Percentiles rank a stretch among this genome's conserved stretches.
These are phyloP conservation scores for Elgaria multicarinata DNA, from an alignment of 2,113 vertebrate genomes.

Conservation along the genomic window DNA sequence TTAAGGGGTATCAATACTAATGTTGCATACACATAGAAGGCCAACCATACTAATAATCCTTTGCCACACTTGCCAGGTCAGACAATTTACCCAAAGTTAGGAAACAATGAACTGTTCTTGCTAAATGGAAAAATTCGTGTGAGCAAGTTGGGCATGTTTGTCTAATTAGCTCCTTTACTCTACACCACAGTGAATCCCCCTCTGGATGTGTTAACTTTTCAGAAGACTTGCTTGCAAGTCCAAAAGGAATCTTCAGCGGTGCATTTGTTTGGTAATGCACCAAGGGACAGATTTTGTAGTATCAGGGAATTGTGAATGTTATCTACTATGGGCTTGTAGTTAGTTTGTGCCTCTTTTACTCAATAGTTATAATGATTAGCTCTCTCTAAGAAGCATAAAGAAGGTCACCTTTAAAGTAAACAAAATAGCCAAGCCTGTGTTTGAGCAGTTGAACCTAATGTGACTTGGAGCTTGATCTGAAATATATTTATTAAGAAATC, in stretches of 20 bases:
- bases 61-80: not conserved
- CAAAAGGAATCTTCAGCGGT: not conserved
- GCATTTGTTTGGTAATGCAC: not conserved
- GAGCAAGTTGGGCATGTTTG: not conserved
- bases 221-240: not conserved
- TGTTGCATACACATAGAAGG: not conserved
- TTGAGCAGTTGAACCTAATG: not conserved
- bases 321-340: not conserved
- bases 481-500: not conserved
- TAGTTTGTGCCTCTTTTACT: not conserved
- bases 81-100: not conserved
- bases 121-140: not conserved
- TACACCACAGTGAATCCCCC: not conserved
- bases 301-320: not conserved
- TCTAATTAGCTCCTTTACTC: not conserved
- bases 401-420: constrained; percentile 27
- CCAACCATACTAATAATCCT: not conserved
- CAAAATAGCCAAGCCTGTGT: not conserved
- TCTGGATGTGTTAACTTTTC: not conserved
- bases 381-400: not conserved
- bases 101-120: not conserved
- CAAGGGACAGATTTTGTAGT: not conserved
- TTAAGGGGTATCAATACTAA: not conserved
- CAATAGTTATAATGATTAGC: not conserved
- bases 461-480: not conserved